A percentile compares a stretch with the other conserved stretches of the same genome.
phyloP scores from a whole-genome alignment of 1,140 invertebrate species.

The Planococcus citri region DNA sequence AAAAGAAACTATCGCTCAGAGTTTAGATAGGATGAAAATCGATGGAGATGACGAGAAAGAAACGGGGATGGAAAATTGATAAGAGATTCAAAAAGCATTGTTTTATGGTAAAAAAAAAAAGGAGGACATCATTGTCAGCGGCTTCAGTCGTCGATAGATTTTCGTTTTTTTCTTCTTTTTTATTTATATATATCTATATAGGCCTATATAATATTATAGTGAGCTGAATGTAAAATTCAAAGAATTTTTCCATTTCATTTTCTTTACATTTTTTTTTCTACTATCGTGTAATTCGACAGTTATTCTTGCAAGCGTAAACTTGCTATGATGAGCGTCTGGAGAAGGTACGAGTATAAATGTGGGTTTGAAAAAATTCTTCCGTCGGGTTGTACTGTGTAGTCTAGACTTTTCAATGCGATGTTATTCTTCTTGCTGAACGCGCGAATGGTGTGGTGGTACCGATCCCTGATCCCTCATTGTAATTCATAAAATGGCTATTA shows the following conservation, averaged over 20 bases:
- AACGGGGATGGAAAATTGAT: constrained; percentile 14
- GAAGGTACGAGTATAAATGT: no score
- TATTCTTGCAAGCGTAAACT: background rate
- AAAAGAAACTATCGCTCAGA: constrained; percentile 19
- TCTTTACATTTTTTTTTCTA: background rate
- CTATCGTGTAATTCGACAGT: background rate
- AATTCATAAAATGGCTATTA: no score
- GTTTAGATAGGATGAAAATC: constrained; percentile 9
- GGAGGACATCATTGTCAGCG: background rate
- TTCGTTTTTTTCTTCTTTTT: background rate
- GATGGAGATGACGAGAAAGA: constrained; percentile 7
- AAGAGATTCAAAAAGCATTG: constrained; percentile 18
- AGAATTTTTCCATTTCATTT: background rate
- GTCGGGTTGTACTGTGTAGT: no score
- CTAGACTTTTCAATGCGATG: no score
- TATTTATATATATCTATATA: no score
- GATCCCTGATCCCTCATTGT: no score
- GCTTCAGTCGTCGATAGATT: background rate
- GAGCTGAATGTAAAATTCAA: background rate
- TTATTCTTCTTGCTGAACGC: no score
- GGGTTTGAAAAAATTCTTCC: no score
- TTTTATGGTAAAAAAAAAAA: background rate
- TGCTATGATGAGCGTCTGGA: no score
- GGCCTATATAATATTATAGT: background rate
- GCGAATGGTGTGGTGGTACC: no score